A percentile compares a stretch with the other conserved stretches of the same genome.
Conservation (phyloP, 2,888 invertebrate species). For the Thecophora atra region DNA sequence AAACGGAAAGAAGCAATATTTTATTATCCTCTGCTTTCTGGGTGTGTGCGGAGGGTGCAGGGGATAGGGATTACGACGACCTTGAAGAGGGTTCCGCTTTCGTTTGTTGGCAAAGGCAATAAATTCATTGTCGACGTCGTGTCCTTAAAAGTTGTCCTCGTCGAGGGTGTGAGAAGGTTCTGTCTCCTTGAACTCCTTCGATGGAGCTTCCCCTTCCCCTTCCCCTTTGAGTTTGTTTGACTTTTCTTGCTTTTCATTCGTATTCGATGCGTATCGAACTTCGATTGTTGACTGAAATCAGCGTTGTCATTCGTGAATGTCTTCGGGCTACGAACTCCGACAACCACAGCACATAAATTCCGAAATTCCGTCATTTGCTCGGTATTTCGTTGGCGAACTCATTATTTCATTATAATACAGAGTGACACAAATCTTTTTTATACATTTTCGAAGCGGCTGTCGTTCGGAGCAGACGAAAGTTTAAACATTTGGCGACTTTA, state of each 20-base stretch:
- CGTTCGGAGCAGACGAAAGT: too few species aligned
- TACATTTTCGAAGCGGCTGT: too few species aligned
- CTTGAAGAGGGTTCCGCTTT: background rate
- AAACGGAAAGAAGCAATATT: background rate
- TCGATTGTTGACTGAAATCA: background rate
- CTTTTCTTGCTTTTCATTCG: too few species aligned
- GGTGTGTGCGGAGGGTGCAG: background rate
- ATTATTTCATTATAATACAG: background rate
- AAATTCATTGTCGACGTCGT: constrained; percentile 23
- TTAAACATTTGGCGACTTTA: too few species aligned
- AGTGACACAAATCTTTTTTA: background rate
- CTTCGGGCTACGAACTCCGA: background rate
- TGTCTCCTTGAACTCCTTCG: background rate
- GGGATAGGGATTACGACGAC: too few species aligned
- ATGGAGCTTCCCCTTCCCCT: too few species aligned
- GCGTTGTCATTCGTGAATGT: constrained; percentile 13
- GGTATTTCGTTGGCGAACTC: background rate
- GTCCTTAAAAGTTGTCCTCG: background rate
- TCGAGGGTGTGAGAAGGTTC: constrained; percentile 1
- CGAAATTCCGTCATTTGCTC: too few species aligned
- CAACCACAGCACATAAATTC: background rate
- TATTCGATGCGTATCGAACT: too few species aligned
- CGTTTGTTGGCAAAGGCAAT: constrained; percentile 5
- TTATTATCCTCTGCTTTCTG: constrained; percentile 11
- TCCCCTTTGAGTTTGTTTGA: too few species aligned